A percentile compares a stretch with the other conserved stretches of the same genome.
Conservation (phyloP, 2,113 vertebrate species). For the Genyomyrus donnyi region DNA sequence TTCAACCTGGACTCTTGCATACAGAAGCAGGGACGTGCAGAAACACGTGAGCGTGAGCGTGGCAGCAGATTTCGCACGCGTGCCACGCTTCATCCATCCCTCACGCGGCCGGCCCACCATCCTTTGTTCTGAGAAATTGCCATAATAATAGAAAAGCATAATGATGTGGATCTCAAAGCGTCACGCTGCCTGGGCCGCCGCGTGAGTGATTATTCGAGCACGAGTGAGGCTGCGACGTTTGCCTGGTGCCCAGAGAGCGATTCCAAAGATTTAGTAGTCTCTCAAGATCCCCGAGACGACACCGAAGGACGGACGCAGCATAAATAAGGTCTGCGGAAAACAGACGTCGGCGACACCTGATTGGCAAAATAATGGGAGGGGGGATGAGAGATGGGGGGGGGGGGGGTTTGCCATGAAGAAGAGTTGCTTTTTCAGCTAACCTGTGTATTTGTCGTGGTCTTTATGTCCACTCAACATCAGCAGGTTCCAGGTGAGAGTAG, state of each 20-base stretch:
- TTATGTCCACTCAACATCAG: conserved; percentile 23
- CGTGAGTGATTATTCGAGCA: background rate
- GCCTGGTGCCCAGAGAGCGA: conserved; percentile 44
- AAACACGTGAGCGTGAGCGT: background rate
- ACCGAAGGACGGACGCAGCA: conserved; percentile 45
- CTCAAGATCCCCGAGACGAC: conserved; percentile 44
- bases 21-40: background rate
- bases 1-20: background rate
- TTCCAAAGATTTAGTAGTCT: conserved; percentile 44
- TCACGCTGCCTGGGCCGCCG: background rate
- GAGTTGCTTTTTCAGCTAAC: conserved; percentile 28
- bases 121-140: background rate
- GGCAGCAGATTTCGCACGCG: background rate
- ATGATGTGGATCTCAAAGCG: background rate
- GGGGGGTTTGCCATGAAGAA: conserved; percentile 20
- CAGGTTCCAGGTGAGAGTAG: conserved; percentile 15
- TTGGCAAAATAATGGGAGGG: conserved; percentile 10
- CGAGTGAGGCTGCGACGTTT: conserved; percentile 39
- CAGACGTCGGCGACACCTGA: background rate
- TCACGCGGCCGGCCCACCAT: background rate
- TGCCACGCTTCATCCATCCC: background rate
- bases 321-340: conserved; percentile 37
- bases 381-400: conserved; percentile 21
- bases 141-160: background rate
- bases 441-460: conserved; percentile 27